Percentiles rank a stretch among this genome's conserved stretches.
These are phyloP conservation scores for Fundulus diaphanus DNA, from an alignment of 2,797 vertebrate genomes.

Conservation along the genomic window DNA sequence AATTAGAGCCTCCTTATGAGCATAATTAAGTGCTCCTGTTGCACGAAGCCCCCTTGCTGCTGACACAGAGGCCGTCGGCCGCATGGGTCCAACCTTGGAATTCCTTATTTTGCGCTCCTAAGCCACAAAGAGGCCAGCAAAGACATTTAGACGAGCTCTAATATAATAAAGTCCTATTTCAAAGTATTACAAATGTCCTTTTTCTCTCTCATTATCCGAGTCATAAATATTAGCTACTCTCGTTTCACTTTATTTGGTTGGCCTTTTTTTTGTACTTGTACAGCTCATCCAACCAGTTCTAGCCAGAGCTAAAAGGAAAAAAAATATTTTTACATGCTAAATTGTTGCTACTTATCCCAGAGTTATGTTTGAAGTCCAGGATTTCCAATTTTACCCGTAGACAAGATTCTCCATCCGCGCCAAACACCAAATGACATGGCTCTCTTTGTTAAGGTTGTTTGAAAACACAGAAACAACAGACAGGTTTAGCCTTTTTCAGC, in stretches of 20 bases:
- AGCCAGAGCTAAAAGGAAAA: background rate
- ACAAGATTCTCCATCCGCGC: constrained; percentile 45
- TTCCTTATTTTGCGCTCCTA: constrained; percentile 2
- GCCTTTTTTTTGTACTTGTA: background rate
- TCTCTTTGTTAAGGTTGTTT: constrained; percentile 22
- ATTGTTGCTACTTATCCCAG: constrained; percentile 24
- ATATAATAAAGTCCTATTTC: constrained; percentile 28
- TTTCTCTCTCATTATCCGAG: constrained; percentile 19
- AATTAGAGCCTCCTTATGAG: constrained; percentile 1
- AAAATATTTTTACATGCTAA: constrained; percentile 17
- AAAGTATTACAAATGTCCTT: constrained; percentile 24
- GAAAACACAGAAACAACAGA: constrained; percentile 47
- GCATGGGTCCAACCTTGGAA: background rate
- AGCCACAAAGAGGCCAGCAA: constrained; percentile 12
- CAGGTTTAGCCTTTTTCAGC: constrained; percentile 12
- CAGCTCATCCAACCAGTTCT: constrained; percentile 27
- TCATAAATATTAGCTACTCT: constrained; percentile 27
- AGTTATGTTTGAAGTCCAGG: constrained; percentile 47
- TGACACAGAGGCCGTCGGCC: background rate
- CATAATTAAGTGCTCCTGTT: background rate
- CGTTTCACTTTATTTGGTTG: constrained; percentile 20
- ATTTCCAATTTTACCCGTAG: constrained; percentile 60
- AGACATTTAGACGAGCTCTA: constrained; percentile 10
- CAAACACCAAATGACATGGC: constrained; percentile 1
- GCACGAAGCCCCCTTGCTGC: background rate